Percentiles rank a stretch among this genome's conserved stretches.
Conservation (phyloP, 2,113 vertebrate genomes). For the Ammodytes dubius region DNA sequence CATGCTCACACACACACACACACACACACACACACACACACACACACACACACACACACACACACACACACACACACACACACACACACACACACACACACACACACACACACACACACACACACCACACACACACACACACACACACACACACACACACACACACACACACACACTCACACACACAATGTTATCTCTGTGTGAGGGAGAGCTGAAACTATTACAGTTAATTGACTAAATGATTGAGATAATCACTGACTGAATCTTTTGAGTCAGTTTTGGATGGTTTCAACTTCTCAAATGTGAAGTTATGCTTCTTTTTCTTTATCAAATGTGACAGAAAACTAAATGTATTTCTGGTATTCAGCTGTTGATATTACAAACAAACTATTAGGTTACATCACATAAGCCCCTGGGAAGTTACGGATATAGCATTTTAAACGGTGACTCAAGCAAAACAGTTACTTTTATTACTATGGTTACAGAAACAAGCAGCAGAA, state of each 20-base stretch:
- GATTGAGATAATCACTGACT: background rate
- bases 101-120: no score
- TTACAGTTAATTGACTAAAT: background rate
- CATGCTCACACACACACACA: slow-evolving; percentile 12
- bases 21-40: no score
- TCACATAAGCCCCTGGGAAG: background rate
- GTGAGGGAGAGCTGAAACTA: background rate
- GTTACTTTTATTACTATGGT: background rate
- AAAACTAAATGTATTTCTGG: background rate
- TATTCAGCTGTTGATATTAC: background rate
- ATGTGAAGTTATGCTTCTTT: background rate
- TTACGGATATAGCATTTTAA: background rate
- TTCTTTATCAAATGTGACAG: background rate
- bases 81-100: no score
- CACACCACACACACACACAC: no score
- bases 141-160: no score
- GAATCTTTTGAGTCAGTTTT: background rate
- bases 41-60: no score
- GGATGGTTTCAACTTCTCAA: background rate
- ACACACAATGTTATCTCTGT: slow-evolving; percentile 5
- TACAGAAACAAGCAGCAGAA: background rate
- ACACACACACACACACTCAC: slow-evolving; percentile 13
- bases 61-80: no score
- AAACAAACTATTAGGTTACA: background rate
- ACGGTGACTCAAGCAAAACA: background rate